Evolutionary conservation across 1,140 invertebrate genomes (phyloP), one percentile per base, ranked within the genome.

Genomic region (Euschistus heros): DNA sequence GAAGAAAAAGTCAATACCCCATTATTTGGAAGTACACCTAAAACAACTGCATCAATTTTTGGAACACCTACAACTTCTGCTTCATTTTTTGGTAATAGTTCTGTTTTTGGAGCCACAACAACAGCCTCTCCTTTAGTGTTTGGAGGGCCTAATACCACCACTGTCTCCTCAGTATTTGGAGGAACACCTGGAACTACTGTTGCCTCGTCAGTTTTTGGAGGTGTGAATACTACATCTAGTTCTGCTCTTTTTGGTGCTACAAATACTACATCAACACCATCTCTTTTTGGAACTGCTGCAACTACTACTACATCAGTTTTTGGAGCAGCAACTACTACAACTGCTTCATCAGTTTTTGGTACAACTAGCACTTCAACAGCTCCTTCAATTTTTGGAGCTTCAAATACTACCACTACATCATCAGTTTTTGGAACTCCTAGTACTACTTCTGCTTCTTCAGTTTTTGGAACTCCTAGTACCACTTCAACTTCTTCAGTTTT

Each of bases 371-470:
- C 54, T 14, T 14, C 24, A 2, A 24, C 54, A 10, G 10, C 54
- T 24, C 5, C 54, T 57, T 26, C 54, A 3, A 27, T 15, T 57
- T 57, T 37, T 37, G 33, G 33, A 6, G 44, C 63, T 20, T 65
- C 63, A 0, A 46, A 26, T 46, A 65, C 61, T 13, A 30, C 67
- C 0, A 30, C 62, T 26, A n/a, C 62, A 20, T 37, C 62, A 46
- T 55, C 47, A 47, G 57, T 64, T 57, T 66, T 66, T 62, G 64
- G 67, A 27, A 30, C 62, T 33, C 14, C 55, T 30, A 62, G 60
- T 18, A 50, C 65, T 1, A 47, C 65, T 50, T 14, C 44, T 27
- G 30, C 65, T 0, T 37, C 62, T 15, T 46, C 37, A 27, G 42
- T 18, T 63, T 66, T 66, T 63, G 55, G 55, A 7, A 17, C 50